Conservation (phyloP, 2,888 invertebrate species). For the Orthosia gracilis region DNA sequence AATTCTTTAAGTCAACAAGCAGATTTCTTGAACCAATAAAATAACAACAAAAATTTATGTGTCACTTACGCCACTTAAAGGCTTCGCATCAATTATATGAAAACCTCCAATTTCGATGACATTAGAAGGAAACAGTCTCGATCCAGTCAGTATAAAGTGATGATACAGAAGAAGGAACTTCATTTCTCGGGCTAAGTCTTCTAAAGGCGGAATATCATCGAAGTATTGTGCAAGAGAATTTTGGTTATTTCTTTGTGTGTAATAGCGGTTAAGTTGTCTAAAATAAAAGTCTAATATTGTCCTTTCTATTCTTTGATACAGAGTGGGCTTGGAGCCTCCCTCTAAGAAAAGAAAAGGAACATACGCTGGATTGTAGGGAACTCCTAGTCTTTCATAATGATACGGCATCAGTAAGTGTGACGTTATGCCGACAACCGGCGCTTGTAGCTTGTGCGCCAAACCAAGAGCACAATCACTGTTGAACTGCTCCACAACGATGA, state of each 20-base stretch:
- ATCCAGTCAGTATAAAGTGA: conserved; percentile 91
- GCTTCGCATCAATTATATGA: conserved; percentile 86
- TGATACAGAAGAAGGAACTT: conserved; percentile 92
- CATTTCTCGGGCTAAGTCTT: conserved; percentile 89
- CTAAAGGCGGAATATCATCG: conserved; percentile 89
- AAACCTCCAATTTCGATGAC: conserved; percentile 93
- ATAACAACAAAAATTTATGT: no score
- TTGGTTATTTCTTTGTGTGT: conserved; percentile 79
- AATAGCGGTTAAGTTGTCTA: conserved; percentile 72
- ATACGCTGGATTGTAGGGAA: conserved; percentile 91
- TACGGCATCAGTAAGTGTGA: conserved; percentile 92
- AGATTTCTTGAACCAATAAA: no score
- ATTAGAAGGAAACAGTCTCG: conserved; percentile 90
- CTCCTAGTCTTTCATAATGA: conserved; percentile 90
- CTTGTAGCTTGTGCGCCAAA: conserved; percentile 92
- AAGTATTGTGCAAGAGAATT: conserved; percentile 82
- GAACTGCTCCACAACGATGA: conserved; percentile 93
- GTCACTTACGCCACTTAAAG: conserved; percentile 85
- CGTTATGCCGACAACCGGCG: conserved; percentile 91
- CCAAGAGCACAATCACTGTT: conserved; percentile 94
- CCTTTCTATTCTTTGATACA: conserved; percentile 83
- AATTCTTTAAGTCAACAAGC: no score
- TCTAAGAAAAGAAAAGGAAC: conserved; percentile 89
- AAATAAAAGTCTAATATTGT: conserved; percentile 79
- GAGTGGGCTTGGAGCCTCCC: conserved; percentile 83